These are phyloP conservation scores for Beroe ovata DNA, from an alignment of 37 sponge, comb jelly and placozoan genomes.

Conservation along the genomic window DNA sequence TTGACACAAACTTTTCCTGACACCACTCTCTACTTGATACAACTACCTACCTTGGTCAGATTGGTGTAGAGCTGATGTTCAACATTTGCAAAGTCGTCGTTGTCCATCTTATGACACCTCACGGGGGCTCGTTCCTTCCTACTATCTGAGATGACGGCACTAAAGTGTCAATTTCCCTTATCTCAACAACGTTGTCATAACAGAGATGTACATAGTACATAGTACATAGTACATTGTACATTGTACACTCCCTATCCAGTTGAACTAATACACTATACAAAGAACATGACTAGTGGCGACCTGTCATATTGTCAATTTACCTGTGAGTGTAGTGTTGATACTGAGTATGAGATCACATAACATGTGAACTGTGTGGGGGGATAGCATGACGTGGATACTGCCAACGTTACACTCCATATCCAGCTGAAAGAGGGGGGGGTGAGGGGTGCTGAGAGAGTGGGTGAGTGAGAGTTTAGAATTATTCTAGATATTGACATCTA, in stretches of 20 bases:
- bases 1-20: no score
- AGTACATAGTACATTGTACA: no score
- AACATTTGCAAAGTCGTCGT: constrained; percentile 14
- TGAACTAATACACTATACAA: no score
- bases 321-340: constrained; percentile 45
- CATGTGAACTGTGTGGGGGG: constrained; percentile 40
- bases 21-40: no score
- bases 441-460: neutral
- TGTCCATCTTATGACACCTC: constrained; percentile 17
- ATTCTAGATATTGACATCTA: no score
- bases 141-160: neutral
- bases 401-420: constrained; percentile 67
- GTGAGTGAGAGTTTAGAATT: neutral
- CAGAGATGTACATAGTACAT: no score
- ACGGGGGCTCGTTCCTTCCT: constrained; percentile 29
- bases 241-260: no score
- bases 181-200: no score
- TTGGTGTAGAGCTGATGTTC: constrained; percentile 12
- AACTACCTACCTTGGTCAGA: neutral
- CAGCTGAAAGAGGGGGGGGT: constrained; percentile 24
- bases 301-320: no score
- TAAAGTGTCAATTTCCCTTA: no score
- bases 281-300: no score
- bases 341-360: constrained; percentile 27
- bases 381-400: constrained; percentile 57